phyloP scores from a whole-genome alignment of 1,140 invertebrate species.

The Drosophila varians region DNA sequence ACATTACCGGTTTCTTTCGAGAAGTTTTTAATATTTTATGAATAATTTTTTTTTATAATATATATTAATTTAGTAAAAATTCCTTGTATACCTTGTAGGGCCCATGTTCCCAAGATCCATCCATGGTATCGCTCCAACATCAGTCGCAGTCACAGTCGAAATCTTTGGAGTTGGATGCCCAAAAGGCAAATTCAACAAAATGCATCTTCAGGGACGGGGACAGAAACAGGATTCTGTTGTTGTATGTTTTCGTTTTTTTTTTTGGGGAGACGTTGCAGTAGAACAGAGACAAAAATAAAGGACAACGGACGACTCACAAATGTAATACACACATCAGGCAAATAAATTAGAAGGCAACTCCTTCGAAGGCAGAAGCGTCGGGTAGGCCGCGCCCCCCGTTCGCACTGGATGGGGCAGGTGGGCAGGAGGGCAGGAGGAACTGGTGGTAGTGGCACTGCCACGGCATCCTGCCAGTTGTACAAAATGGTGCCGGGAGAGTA shows the following conservation, averaged over 20 bases:
- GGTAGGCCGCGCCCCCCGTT: slow-evolving; percentile 57
- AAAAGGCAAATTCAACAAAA: slow-evolving; percentile 21
- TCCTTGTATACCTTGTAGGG: no score
- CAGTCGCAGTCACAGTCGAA: slow-evolving; percentile 14
- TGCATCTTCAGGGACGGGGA: slow-evolving; percentile 60
- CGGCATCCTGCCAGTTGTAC: slow-evolving; percentile 15
- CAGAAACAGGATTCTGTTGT: slow-evolving; percentile 2
- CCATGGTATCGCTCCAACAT: slow-evolving; percentile 28
- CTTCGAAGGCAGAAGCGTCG: slow-evolving; percentile 71
- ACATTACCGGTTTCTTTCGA: no score
- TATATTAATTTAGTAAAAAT: no score
- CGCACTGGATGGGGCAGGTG: slow-evolving; percentile 8
- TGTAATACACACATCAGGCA: slow-evolving; percentile 82
- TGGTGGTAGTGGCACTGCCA: not conserved
- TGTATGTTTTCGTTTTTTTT: no score
- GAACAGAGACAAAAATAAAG: slow-evolving; percentile 6
- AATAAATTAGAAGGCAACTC: slow-evolving; percentile 83
- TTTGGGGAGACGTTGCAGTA: slow-evolving; percentile 4
- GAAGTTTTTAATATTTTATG: no score
- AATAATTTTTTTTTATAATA: no score
- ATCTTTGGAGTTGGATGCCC: slow-evolving; percentile 31
- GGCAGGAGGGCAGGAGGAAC: slow-evolving; percentile 2
- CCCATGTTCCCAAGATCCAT: not conserved
- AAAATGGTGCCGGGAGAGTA: slow-evolving; percentile 59
- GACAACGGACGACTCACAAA: slow-evolving; percentile 40